Evolutionary conservation across 2,113 vertebrate species (phyloP), one percentile per base, ranked within the genome.

Genomic region (Myotis brandtii): DNA sequence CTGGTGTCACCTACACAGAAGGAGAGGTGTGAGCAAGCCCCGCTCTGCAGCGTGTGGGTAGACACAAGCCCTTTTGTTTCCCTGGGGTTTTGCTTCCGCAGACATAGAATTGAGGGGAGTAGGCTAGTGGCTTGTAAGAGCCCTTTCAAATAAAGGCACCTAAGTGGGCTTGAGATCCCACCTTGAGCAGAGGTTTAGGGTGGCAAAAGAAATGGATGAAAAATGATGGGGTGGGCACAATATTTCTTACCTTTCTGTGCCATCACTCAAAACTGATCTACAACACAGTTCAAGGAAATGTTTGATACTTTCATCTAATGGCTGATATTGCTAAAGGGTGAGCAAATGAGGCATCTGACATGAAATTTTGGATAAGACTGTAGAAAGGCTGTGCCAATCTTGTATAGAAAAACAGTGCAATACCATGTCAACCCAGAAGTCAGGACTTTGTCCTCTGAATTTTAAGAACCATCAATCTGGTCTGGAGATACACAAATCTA

Each of bases 41-140:
- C 0, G 3, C 27, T 75, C 43, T 50, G 27, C 37, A 66, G 17
- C 0, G 7, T 6, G 4, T 4, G 3, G 13, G 8, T 12, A 20
- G 46, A 62, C 12, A 32, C 14, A 30, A 50, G 37, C 2, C 7
- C 37, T 70, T 46, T 3, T 30, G 69, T 11, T 32, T 56, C 43
- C 37, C 50, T 32, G 52, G 43, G 23, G 32, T 30, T 50, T 37
- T 20, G 40, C 37, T 21, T 82, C 18, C 14, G 7, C 3, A 25
- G 9, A 30, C 3, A 69, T 0, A 23, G 17, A 59, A 64, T 0
- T 12, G 27, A 37, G 23, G 54, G 32, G 32, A 14, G 5, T 76
- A 48, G 79, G 62, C 27, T 46, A 48, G 64, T n/a, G 59, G 34
- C 23, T 80, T 76, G 25, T 70, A 17, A 64, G 43, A 79, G 23